Percentiles rank a stretch among this genome's conserved stretches.
These are phyloP conservation scores for Pontoporia blainvillei DNA, from an alignment of 2,113 vertebrate genomes.

Conservation along the genomic window DNA sequence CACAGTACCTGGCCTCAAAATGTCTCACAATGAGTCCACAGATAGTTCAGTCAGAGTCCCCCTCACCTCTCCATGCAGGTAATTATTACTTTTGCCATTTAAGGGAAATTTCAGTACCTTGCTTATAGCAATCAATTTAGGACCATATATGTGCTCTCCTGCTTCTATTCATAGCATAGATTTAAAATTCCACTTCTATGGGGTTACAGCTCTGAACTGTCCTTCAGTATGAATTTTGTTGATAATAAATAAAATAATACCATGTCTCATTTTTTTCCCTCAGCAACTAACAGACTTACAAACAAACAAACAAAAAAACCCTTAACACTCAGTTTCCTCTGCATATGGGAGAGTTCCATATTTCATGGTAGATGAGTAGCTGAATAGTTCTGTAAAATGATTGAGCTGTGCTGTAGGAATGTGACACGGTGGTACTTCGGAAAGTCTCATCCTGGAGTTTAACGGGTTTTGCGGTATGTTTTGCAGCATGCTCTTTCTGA, in stretches of 20 bases:
- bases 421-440: not conserved
- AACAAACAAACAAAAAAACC: not conserved
- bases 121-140: constrained; percentile 60
- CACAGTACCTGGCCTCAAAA: constrained; percentile 62
- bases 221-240: constrained; percentile 48
- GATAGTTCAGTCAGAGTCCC: constrained; percentile 53
- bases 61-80: constrained; percentile 48
- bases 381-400: not conserved
- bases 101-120: constrained; percentile 63
- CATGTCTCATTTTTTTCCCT: not conserved
- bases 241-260: constrained; percentile 27
- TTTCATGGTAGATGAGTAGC: not conserved
- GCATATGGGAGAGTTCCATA: not conserved
- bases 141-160: constrained; percentile 54
- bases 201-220: constrained; percentile 11
- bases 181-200: constrained; percentile 42
- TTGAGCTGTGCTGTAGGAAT: accelerated
- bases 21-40: constrained; percentile 44
- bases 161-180: constrained; percentile 47
- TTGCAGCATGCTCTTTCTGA: constrained; percentile 95
- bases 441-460: not conserved
- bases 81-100: constrained; percentile 68
- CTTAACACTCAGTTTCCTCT: not conserved
- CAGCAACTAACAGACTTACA: constrained; percentile 29
- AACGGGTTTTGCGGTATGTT: constrained; percentile 69